phyloP scores from a whole-genome alignment of 2,113 vertebrate genomes.

The Plecturocebus donacophilus region DNA sequence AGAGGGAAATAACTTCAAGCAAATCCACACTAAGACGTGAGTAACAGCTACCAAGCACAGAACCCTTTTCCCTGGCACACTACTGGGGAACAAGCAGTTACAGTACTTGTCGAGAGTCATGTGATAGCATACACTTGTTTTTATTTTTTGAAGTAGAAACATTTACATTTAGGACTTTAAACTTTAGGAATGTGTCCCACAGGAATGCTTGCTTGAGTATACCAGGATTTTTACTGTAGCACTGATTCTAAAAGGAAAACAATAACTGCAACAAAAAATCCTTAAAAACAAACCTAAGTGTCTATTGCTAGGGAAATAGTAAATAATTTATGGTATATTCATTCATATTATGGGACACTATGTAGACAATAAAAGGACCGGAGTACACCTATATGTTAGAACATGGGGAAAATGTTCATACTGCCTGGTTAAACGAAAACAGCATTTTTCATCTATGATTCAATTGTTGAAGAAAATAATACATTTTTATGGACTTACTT shows the following conservation, averaged over 20 bases:
- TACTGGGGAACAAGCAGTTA: not conserved
- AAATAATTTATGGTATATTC: not conserved
- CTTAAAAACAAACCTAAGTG: not conserved
- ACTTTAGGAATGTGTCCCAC: not conserved
- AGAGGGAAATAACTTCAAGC: not conserved
- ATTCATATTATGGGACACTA: not conserved
- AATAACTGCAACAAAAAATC: not conserved
- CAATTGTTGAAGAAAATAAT: not conserved
- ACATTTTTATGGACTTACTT: not conserved
- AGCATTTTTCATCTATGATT: not conserved
- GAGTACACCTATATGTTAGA: not conserved
- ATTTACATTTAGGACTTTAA: conserved; percentile 25
- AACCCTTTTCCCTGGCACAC: not conserved
- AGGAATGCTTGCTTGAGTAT: not conserved
- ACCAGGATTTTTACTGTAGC: not conserved
- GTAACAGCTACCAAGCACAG: not conserved
- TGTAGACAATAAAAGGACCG: not conserved
- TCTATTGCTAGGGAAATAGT: not conserved
- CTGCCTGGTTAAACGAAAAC: not conserved
- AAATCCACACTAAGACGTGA: not conserved
- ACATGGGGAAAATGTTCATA: not conserved
- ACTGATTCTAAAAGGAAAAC: not conserved
- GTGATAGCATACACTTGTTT: not conserved
- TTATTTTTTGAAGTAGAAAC: not conserved
- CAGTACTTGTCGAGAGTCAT: not conserved